These are phyloP conservation scores for Hemichromis elongatus DNA, from an alignment of 2,113 vertebrate species.

Conservation along the genomic window DNA sequence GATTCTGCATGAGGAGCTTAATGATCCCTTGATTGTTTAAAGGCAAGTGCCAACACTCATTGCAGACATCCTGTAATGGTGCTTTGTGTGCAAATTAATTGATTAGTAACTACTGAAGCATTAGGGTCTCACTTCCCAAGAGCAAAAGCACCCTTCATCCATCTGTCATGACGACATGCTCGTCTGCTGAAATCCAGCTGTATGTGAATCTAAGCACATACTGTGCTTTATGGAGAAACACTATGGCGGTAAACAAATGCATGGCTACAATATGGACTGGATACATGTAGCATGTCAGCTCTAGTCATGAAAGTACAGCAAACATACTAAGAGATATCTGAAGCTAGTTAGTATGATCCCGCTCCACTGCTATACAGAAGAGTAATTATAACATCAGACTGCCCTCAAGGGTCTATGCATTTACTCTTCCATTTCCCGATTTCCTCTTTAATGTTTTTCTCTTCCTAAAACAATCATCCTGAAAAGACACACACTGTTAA, in stretches of 20 bases:
- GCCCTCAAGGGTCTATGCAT: neutral
- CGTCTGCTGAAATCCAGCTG: neutral
- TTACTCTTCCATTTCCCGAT: neutral
- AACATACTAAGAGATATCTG: neutral
- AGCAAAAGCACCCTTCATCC: constrained; percentile 36
- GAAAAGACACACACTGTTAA: neutral
- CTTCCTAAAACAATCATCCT: neutral
- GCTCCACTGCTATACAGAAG: neutral
- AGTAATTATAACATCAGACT: neutral
- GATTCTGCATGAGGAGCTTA: neutral
- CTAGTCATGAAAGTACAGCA: neutral
- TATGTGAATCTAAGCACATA: neutral
- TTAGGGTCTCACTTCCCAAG: constrained; percentile 41
- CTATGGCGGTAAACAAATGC: neutral
- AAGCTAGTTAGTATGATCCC: neutral
- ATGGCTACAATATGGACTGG: neutral
- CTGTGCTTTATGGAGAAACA: neutral
- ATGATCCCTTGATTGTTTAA: constrained; percentile 25
- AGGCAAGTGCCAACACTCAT: constrained; percentile 11
- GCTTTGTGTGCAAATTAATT: constrained; percentile 40
- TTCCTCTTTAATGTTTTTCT: neutral
- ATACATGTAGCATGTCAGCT: constrained; percentile 8
- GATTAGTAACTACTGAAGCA: constrained; percentile 54
- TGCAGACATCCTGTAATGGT: constrained; percentile 49
- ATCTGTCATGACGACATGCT: constrained; percentile 5